Conservation (phyloP, 2,797 vertebrate species). For the Girardinus metallicus region DNA sequence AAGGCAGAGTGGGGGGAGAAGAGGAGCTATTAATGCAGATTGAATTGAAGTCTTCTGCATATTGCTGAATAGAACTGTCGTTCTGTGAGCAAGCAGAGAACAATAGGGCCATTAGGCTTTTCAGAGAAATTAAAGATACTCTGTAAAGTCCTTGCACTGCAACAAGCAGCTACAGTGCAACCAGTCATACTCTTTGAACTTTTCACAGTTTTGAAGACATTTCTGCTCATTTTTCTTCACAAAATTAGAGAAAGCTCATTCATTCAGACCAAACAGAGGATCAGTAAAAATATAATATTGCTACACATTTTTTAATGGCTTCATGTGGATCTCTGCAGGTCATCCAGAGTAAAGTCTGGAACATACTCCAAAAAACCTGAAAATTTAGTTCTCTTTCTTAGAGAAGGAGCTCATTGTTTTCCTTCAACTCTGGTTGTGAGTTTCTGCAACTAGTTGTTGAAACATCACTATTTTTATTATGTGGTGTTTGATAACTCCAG, state of each 20-base stretch:
- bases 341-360: background rate
- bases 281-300: background rate
- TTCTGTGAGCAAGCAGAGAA: slow-evolving; percentile 20
- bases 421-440: background rate
- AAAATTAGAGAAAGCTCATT: background rate
- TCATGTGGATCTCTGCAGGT: background rate
- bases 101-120: background rate
- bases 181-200: background rate
- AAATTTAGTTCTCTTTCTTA: background rate
- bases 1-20: slow-evolving; percentile 9
- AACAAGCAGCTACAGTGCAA: background rate
- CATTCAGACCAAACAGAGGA: background rate
- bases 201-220: background rate
- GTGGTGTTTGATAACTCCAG: background rate
- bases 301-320: background rate
- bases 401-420: background rate
- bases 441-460: background rate
- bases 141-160: background rate
- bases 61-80: slow-evolving; percentile 12
- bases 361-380: background rate
- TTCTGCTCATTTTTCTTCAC: background rate
- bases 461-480: background rate
- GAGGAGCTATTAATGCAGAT: slow-evolving; percentile 32
- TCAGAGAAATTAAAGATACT: background rate
- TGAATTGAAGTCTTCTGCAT: slow-evolving; percentile 34